Conservation (phyloP, 2,888 invertebrate species). For the Papilio gigon region DNA sequence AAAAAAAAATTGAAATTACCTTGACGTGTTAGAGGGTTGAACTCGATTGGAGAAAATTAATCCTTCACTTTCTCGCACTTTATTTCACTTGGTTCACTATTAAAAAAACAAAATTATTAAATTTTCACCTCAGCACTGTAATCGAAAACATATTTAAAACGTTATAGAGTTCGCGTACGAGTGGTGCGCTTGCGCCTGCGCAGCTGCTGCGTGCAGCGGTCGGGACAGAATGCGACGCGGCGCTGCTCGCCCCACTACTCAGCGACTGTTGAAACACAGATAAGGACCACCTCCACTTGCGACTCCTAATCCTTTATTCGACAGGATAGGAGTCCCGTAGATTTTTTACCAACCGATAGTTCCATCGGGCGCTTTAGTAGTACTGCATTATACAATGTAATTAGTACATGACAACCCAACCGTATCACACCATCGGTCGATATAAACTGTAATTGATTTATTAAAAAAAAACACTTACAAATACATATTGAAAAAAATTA, state of each 20-base stretch:
- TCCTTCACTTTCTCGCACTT: constrained; percentile 43
- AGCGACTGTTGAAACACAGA: constrained; percentile 67
- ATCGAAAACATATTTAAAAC: constrained; percentile 69
- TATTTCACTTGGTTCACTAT: constrained; percentile 49
- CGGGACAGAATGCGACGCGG: constrained; percentile 65
- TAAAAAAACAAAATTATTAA: constrained; percentile 41
- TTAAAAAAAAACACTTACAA: too few relatives aligned
- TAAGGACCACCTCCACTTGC: constrained; percentile 70
- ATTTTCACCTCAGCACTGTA: constrained; percentile 74
- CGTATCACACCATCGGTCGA: too few relatives aligned
- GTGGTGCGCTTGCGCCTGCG: constrained; percentile 63
- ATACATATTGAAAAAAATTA: too few relatives aligned
- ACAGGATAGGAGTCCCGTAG: constrained; percentile 61
- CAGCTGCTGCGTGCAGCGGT: constrained; percentile 64
- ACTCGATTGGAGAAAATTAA: constrained; percentile 57
- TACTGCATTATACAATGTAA: not conserved
- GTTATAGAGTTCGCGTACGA: constrained; percentile 54
- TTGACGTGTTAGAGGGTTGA: constrained; percentile 61
- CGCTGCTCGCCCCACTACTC: constrained; percentile 54
- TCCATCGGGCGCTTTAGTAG: constrained; percentile 35
- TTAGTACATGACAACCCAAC: too few relatives aligned
- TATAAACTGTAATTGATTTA: too few relatives aligned
- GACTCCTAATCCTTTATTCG: constrained; percentile 64
- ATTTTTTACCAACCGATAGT: constrained; percentile 62
- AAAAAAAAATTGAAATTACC: constrained; percentile 60